Base-by-base conservation (phyloP, 2,113 vertebrate genomes). In the Eidolon helvum region DNA sequence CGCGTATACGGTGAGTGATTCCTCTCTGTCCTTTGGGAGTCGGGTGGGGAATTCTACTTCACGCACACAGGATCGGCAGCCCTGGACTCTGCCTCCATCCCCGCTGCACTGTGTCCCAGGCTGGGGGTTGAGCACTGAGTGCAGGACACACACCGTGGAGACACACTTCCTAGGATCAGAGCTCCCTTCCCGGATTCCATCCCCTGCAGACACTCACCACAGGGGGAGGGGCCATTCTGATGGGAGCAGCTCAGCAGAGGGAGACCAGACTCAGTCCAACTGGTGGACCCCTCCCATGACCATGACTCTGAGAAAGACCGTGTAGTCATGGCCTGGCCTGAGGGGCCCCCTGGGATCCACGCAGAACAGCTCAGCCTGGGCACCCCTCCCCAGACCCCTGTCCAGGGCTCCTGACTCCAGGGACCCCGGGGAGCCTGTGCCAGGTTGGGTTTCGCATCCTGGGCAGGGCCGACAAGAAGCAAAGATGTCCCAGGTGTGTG, bases 31-130 rank as follows among this genome's bases (percentile, higher is more conserved):
- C 38, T 77, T 33, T 19, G 66, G 55, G 53, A 65, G 19, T 61
- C 26, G 26, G 28, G 72, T 50, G 45, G 72, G 43, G 48, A 50
- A 50, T 19, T 50, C 63, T 35, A 2, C 43, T 68, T 35, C 74
- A 61, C 68, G 45, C 35, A 87, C 40, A 14, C 3, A 3, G 8
- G 33, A 10, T 7, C 18, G 24, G 24, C 15, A 40, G 21, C 45
- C 35, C 35, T 30, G 55, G 78, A 40, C 14, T 80, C 78, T 11
- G 53, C 78, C 24, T 61, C 26, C 38, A 30, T 11, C 9, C 22
- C 1, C 22, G 10, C 55, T 18, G 35, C 0, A 40, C 19, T 16
- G 19, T 0, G 0, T 59, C 78, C 38, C 28, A 33, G 18, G 28
- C 9, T 61, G 38, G 35, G 35, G 6, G n/a, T 87, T 66, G 11